Evolutionary conservation across 2,113 vertebrate species (phyloP), one percentile per base, ranked within the genome.

Genomic region (Ranitomeya imitator): DNA sequence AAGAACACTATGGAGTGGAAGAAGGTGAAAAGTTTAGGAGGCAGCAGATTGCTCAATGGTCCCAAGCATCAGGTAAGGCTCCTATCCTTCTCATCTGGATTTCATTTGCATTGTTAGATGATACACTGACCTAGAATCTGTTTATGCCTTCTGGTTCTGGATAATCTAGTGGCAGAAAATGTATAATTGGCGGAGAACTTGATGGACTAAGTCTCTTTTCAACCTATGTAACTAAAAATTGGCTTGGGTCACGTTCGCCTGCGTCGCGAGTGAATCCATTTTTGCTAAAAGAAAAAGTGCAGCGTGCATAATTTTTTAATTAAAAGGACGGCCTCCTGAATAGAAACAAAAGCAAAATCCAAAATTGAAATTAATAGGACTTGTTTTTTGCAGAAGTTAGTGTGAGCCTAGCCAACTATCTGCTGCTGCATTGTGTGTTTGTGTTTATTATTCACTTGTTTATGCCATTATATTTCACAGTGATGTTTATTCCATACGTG

Each of bases 41-140:
- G 78, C 88, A 86, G 87, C 74, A 76, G 82, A 76, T 54, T 90
- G 73, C 90, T 45, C 90, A 94, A 94, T 51, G 93, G 92, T 88
- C 93, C 92, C 86, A 91, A 92, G 90, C 90, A 37, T 90, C 91
- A 93, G 93, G 93, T 94, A 91, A 93, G 93, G 23, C n/a, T 23
- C 37, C 60, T 63, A 10, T 45, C 52, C 16, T 52, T 6, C 54
- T 21, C 45, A 52, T 83, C 19, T 60, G 1, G 8, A 8, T 31
- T 80, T 81, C 15, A 57, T 37, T 37, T 54, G 16, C 63, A 16
- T 19, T 61, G 55, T 18, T 26, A 37, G 26, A 61, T 19, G 23
- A 37, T 69, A 45, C 18, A 21, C 4, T 13, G 8, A 60, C 13
- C 21, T 67, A 63, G 21, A 83, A 65, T 83, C 31, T 16, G 13